A percentile compares a stretch with the other conserved stretches of the same genome.
phyloP scores from a whole-genome alignment of 2,113 vertebrate species.

The Hydrochoerus hydrochaeris region DNA sequence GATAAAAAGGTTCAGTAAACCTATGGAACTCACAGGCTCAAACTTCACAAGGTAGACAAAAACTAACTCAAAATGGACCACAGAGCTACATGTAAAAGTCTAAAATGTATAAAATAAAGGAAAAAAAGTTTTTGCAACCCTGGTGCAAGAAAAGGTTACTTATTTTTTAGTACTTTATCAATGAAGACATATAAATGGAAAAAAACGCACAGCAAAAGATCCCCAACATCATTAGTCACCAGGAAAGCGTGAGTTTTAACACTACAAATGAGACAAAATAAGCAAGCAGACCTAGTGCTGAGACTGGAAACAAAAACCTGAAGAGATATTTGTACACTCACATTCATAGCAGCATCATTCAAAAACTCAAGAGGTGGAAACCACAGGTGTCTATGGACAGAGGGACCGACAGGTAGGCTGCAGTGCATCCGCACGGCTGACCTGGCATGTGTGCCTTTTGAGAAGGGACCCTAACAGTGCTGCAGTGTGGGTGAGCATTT shows the following conservation, averaged over 20 bases:
- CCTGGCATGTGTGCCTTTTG: not conserved
- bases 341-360: too few relatives aligned
- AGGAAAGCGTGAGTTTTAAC: not conserved
- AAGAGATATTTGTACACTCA: too few relatives aligned
- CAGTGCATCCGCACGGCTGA: not conserved
- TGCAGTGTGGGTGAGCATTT: not conserved
- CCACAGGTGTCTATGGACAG: not conserved
- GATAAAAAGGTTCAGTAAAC: not conserved
- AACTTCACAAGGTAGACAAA: not conserved
- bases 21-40: not conserved
- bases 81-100: not conserved
- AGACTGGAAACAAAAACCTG: too few relatives aligned
- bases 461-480: not conserved
- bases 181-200: not conserved
- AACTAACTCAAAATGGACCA: not conserved
- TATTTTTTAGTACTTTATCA: not conserved
- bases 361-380: not conserved
- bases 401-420: not conserved
- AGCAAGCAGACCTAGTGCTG: too few relatives aligned
- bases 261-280: not conserved
- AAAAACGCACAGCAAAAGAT: not conserved
- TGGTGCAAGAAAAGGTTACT: not conserved
- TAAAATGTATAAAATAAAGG: not conserved
- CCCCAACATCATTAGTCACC: not conserved
- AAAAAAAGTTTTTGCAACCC: not conserved